Base-by-base conservation (phyloP, 2,113 vertebrate species). In the Channa argus region DNA sequence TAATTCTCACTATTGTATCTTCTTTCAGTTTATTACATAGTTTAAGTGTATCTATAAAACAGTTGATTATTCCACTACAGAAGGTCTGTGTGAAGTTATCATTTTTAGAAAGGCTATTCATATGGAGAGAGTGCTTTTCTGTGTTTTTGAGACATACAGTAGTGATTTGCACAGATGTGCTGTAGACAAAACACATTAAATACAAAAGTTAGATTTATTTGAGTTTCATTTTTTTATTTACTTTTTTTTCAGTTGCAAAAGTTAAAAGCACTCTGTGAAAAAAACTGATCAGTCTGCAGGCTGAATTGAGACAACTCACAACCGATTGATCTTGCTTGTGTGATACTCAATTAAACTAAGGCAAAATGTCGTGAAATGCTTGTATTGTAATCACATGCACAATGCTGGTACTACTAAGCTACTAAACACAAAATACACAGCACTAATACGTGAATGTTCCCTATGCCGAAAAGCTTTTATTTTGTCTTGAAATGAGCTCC, bases 21-120 rank as follows among this genome's bases (percentile, higher is more conserved):
- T 34, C 0, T 63, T 62, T 56, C 2, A 51, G 8, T 5, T n/a
- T 77, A 24, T 76, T 77, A 66, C 61, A 39, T 55, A 83, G 64
- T 39, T 13, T 51, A 2, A 24, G 24, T 24, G 24, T 24, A 24
- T 24, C 24, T 24, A 24, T 24, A 1, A 24, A 24, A 24, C 24
- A 24, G 24, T 24, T 24, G 24, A 24, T 24, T 44, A 58, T 62
- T 79, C 2, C 59, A 41, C 64, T 33, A 49, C n/a, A 3, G 24
- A 46, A 69, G 11, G 3, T 56, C n/a, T 72, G 63, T 49, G 71
- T 72, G 71, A 72, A 56, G 46, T 76, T 66, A 24, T 70, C 10
- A 69, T 6, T 74, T 63, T 82, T 73, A 46, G 58, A 52, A 51
- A 69, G 52, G 52, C 39, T 74, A 67, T 72, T 84, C 24, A 70